Evolutionary conservation across 1,140 invertebrate genomes (phyloP).

Genomic region (Drosophila sproati): DNA sequence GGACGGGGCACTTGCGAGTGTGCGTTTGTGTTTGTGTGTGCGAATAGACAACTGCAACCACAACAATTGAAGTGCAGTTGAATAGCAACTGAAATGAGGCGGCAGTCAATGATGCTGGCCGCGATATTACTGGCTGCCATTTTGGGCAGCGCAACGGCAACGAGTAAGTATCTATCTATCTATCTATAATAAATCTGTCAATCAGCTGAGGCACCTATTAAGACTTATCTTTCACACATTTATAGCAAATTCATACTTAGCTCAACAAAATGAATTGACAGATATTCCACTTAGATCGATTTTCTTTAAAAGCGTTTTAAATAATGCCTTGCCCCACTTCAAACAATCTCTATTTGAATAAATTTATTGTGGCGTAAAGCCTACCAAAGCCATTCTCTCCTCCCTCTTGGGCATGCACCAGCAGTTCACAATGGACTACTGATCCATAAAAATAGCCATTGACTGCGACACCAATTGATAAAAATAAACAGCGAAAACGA

Average conservation of each 20-base stretch:
- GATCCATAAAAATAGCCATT: conserved; percentile 19
- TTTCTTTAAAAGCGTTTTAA: no score
- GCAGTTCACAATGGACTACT: conserved; percentile 4
- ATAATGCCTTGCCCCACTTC: no score
- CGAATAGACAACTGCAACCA: conserved; percentile 23
- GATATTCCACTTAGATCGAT: no score
- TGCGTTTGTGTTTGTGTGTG: conserved; percentile 8
- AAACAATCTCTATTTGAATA: neutral
- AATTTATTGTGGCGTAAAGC: neutral
- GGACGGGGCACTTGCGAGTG: conserved; percentile 1
- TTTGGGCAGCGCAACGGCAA: conserved; percentile 66
- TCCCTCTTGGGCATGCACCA: neutral
- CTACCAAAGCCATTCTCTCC: conserved; percentile 4
- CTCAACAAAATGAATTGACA: no score
- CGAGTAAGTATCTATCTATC: conserved; percentile 57
- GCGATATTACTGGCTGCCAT: conserved; percentile 74
- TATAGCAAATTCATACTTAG: no score
- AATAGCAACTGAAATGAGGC: conserved; percentile 69
- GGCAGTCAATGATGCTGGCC: conserved; percentile 81
- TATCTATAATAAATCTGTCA: no score
- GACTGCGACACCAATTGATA: conserved; percentile 14
- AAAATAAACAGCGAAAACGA: conserved; percentile 30
- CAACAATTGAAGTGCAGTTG: conserved; percentile 25
- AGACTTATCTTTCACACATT: no score
- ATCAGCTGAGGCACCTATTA: no score